Base-by-base conservation (phyloP, 1,140 invertebrate species). In the Macrotrachela quadricornifera region DNA sequence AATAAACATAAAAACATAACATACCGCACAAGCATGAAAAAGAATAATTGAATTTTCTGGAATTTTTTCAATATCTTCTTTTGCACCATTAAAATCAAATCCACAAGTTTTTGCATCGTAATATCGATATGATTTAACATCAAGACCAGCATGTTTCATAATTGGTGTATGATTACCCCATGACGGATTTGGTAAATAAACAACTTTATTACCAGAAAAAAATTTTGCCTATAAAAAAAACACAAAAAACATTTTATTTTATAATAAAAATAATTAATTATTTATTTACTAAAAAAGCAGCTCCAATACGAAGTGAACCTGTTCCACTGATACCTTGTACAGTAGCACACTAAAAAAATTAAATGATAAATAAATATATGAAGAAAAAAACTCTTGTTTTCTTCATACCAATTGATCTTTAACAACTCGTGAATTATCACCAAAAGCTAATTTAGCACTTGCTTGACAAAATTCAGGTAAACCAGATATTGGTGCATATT, bases 131-230 rank as follows among this genome's bases (percentile, higher is more conserved):
- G 80, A 76, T 67, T 94, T 87, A 1, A 91, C 79, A 37, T 79
- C 71, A 49, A 97, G 66, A 12, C 83, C 82, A 47, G 83, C 75
- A 62, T 85, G 80, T 59, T 72, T 77, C 58, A 71, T 94, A 91
- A 97, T 78, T 37, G 88, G 85, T 1, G 77, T 80, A 67, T 99
- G 94, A 69, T 99, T 99, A 48, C 88, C 91, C 94, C 94, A 99
- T 0, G 91, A 82, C 10, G 92, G 92, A n/a, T 77, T 76, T 15
- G 92, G 88, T 58, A 97, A 62, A 72, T 90, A 95, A 48, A 97
- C 75, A 51, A 79, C 80, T 69, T 92, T 92, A 54, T 75, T 77
- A 12, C 79, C 79, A 39, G 78, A 74, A 68, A 85, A 87, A 69
- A 84, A 92, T 58, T 79, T 69, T 36, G 59, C 58, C 72, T 74